Conservation (phyloP, 2,113 vertebrate genomes). For the Daphoenositta chrysoptera region DNA sequence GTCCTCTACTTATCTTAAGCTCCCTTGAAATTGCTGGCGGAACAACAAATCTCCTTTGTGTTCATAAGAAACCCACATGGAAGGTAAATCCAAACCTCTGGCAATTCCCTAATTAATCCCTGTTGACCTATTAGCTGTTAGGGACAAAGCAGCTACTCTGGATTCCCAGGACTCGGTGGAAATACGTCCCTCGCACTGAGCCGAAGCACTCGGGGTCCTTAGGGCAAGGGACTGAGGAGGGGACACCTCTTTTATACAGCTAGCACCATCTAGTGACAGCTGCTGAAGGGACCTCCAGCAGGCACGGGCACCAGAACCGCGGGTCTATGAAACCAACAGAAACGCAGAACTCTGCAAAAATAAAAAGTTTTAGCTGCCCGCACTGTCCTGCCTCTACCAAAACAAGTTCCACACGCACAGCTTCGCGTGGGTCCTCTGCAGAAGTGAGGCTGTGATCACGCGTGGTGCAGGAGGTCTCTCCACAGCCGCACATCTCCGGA, state of each 20-base stretch:
- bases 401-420: background rate
- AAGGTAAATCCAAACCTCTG: background rate
- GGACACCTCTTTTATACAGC: slow-evolving; percentile 16
- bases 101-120: background rate
- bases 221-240: background rate
- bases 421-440: background rate
- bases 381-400: background rate
- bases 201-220: background rate
- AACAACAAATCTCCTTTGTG: background rate
- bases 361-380: background rate
- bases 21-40: background rate
- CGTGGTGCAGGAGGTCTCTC: background rate
- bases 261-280: slow-evolving; percentile 67
- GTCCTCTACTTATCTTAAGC: background rate
- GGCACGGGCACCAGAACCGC: background rate
- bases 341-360: background rate
- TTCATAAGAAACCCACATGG: background rate
- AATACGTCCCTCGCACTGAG: background rate
- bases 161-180: background rate
- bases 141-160: background rate
- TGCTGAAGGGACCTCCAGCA: slow-evolving; percentile 21
- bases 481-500: background rate
- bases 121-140: background rate
- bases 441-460: background rate
- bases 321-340: background rate